A percentile compares a stretch with the other conserved stretches of the same genome.
phyloP scores from a whole-genome alignment of 2,797 vertebrate species.

The Lagorchestes hirsutus region DNA sequence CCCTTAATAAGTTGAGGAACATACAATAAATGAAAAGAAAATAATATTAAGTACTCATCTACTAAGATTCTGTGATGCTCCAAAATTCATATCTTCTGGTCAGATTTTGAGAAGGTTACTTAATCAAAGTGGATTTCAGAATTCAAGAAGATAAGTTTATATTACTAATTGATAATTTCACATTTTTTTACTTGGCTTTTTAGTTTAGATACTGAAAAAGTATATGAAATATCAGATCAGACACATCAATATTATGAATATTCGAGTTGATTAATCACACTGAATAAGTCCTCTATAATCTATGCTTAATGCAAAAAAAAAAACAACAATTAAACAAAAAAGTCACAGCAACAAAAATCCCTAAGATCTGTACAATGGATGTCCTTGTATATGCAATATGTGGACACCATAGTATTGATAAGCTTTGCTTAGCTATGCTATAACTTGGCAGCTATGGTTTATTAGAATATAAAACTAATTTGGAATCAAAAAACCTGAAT shows the following conservation, averaged over 20 bases:
- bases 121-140: constrained; percentile 68
- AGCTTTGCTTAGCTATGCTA: background rate
- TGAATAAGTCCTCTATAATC: constrained; percentile 73
- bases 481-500: background rate
- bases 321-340: too few species aligned
- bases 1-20: background rate
- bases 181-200: constrained; percentile 71
- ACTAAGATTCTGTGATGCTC: background rate
- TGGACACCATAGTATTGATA: background rate
- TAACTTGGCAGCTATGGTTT: too few species aligned
- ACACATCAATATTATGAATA: constrained; percentile 80
- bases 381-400: background rate
- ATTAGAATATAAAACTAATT: background rate
- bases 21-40: background rate
- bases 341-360: background rate
- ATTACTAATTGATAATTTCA: constrained; percentile 75
- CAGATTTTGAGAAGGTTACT: constrained; percentile 51
- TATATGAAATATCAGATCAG: constrained; percentile 75
- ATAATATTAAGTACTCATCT: constrained; percentile 11
- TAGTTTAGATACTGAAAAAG: constrained; percentile 77
- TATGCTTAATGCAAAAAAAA: constrained; percentile 71
- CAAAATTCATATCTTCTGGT: constrained; percentile 59
- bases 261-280: constrained; percentile 81
- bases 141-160: constrained; percentile 61
- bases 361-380: constrained; percentile 65